Evolutionary conservation across 92 coral and sea anemone species (phyloP), one percentile per base, ranked within the genome.

Genomic region (Micromussa lordhowensis): DNA sequence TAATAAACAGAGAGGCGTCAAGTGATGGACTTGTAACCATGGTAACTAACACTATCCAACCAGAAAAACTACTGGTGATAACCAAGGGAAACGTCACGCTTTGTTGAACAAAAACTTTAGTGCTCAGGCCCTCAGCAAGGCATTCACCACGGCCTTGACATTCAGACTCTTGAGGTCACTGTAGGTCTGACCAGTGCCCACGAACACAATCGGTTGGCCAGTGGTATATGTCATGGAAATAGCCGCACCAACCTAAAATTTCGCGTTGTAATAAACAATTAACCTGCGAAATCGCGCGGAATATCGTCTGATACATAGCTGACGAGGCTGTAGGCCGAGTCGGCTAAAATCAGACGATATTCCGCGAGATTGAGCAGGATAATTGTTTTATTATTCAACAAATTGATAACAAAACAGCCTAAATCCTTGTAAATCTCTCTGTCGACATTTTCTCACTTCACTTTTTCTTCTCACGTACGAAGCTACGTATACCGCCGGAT

Each of bases 221-320:
- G 99, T 97, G 91, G 94, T 94, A 89, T 97, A 97, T 19, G 99
- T 97, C 99, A 97, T 95, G 79, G 99, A 97, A 82, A 97, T 97
- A 70, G 99, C 99, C 14, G 99, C 99, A 84, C 99, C 99, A 82
- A 97, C 99, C 99, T 95, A 63, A n/a, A n/a, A n/a, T n/a, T n/a
- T n/a, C n/a, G n/a, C n/a, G n/a, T n/a, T n/a, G n/a, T n/a, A n/a
- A n/a, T n/a, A n/a, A n/a, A n/a, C n/a, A n/a, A n/a, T n/a, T n/a
- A n/a, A n/a, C n/a, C n/a, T n/a, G n/a, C n/a, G n/a, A n/a, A n/a
- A n/a, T n/a, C n/a, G n/a, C n/a, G n/a, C n/a, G n/a, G n/a, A n/a
- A n/a, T n/a, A n/a, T n/a, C n/a, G n/a, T n/a, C n/a, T n/a, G n/a
- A n/a, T n/a, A n/a, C n/a, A n/a, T n/a, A n/a, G n/a, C n/a, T n/a